Conservation (phyloP, 2,113 vertebrate species). For the Sula dactylatra region DNA sequence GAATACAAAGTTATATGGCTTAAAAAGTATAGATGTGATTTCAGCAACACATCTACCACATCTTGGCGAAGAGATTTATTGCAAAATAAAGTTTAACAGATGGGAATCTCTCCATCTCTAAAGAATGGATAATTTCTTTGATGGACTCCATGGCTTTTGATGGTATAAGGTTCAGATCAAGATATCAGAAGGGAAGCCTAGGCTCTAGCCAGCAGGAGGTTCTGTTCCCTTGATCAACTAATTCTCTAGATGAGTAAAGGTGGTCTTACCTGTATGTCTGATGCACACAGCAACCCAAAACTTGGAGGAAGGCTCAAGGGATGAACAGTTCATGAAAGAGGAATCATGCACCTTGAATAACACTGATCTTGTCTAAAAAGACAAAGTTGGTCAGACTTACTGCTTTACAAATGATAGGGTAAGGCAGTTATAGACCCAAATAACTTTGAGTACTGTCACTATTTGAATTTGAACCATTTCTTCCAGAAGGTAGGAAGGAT, state of each 20-base stretch:
- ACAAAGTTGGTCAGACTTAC: not conserved
- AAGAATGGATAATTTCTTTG: not conserved
- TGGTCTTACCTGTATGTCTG: not conserved
- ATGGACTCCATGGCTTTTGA: not conserved
- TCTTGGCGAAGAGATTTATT: not conserved
- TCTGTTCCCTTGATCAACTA: not conserved
- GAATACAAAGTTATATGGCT: not conserved
- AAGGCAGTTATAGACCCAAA: not conserved
- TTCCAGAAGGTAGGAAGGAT: not conserved
- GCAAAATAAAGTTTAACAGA: not conserved
- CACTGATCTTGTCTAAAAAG: not conserved
- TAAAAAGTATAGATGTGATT: not conserved
- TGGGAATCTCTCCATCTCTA: not conserved
- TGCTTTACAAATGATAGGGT: not conserved
- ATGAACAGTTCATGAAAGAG: not conserved
- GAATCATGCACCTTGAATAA: not conserved
- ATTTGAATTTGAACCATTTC: not conserved
- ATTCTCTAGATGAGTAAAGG: not conserved
- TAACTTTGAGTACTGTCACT: not conserved
- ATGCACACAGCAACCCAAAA: not conserved
- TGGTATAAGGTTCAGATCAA: not conserved
- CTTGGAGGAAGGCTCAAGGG: not conserved
- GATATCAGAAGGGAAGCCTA: not conserved
- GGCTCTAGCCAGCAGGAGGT: not conserved
- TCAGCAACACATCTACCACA: not conserved